Conservation (phyloP, 2,888 invertebrate genomes). For the Nasonia oneida region DNA sequence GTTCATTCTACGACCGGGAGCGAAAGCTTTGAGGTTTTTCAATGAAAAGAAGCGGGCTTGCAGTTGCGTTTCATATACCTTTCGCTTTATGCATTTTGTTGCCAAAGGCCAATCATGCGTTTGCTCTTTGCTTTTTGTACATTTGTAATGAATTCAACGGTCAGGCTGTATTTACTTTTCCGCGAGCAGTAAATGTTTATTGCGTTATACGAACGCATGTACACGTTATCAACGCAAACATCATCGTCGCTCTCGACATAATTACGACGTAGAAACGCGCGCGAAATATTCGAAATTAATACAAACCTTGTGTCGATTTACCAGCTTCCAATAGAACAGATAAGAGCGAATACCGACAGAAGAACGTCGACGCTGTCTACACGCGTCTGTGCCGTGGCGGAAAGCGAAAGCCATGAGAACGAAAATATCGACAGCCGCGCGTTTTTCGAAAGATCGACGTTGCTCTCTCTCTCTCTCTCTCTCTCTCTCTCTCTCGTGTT, state of each 20-base stretch:
- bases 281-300: neutral
- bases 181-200: no score
- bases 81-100: no score
- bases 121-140: no score
- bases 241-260: no score
- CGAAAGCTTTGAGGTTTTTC: neutral
- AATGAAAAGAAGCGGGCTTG: neutral
- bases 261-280: no score
- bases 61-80: no score
- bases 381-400: neutral
- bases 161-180: no score
- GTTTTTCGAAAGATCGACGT: conserved; percentile 12
- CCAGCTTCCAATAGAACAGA: neutral
- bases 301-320: neutral
- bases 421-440: conserved; percentile 40
- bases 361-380: neutral
- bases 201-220: no score
- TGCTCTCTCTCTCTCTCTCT: neutral
- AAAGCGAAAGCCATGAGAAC: conserved; percentile 37
- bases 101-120: no score
- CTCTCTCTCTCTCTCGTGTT: conserved; percentile 32
- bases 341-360: neutral
- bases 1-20: neutral
- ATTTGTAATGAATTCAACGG: no score
- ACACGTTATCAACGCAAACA: no score